A percentile compares a stretch with the other conserved stretches of the same genome.
Evolutionary conservation across 2,888 invertebrate genomes (phyloP).

Genomic region (Drosophila glabriapex): DNA sequence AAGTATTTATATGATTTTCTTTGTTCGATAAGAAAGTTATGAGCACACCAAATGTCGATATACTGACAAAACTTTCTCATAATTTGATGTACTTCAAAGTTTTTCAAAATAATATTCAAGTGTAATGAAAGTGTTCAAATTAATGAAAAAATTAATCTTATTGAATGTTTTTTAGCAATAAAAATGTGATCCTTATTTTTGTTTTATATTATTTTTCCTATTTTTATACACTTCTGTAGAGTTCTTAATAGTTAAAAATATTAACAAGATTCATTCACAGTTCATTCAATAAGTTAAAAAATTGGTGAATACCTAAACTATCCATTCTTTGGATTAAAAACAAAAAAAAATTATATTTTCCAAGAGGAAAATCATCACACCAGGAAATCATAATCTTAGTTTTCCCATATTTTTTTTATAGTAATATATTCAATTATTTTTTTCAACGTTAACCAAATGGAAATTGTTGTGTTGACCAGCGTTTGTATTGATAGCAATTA

Average conservation of each 20-base stretch:
- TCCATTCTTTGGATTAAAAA: neutral
- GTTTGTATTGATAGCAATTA: neutral
- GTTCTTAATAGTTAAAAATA: neutral
- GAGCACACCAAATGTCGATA: neutral
- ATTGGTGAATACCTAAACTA: too few species aligned
- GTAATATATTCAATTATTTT: neutral
- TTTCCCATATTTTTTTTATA: neutral
- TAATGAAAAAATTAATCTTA: neutral
- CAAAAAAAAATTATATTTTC: neutral
- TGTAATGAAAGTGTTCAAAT: neutral
- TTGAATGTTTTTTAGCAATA: too few species aligned
- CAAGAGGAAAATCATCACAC: neutral
- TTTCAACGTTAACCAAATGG: neutral
- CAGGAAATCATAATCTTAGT: neutral
- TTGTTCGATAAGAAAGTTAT: neutral
- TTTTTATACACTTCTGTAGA: neutral
- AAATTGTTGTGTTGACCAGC: neutral
- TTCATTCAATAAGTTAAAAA: neutral
- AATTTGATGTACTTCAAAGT: neutral
- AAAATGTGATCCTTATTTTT: rapidly evolving
- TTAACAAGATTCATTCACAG: neutral
- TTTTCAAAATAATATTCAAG: neutral
- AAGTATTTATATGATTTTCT: too few species aligned
- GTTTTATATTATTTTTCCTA: neutral
- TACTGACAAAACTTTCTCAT: neutral